Evolutionary conservation across 2,888 invertebrate genomes (phyloP), one percentile per base, ranked within the genome.

Genomic region (Drosophila subsilvestris): DNA sequence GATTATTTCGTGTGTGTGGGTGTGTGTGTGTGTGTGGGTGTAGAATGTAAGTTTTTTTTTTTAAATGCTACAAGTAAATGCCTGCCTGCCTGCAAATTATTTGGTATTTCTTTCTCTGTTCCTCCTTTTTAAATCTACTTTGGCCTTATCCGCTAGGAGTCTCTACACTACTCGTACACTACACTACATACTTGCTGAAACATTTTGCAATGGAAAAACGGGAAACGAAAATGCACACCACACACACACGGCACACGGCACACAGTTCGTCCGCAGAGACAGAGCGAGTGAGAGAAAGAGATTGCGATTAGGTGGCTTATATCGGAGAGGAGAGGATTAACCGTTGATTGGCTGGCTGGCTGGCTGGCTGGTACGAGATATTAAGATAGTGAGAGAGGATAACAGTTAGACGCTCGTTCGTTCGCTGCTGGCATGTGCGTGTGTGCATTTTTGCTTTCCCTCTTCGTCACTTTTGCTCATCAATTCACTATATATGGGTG

Each of bases 41-140:
- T 65, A 45, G 44, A 73, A 61, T 78, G 37, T 37, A 37, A n/a
- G 14, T 37, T 27, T 3, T 25, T 20, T 1, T 5, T 37, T 37
- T 68, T 83, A 70, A 82, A 74, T 78, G 75, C 84, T 80, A 78
- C 72, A 80, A 80, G 84, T 88, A 72, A 74, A 79, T 85, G 79
- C 76, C 88, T 76, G 77, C 83, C 59, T 50, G 45, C 27, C 49
- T 70, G 32, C 32, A 50, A 50, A 47, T 57, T 62, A 54, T 81
- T 78, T 79, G 71, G 72, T 73, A 75, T 72, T 60, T 70, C 43
- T 59, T 51, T 55, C 14, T 9, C 37, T 5, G 20, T n/a, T 9
- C 22, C 43, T 20, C 32, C 42, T 32, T 50, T 74, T 82, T 80
- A 86, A 88, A 83, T 69, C 84, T 83, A 83, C 83, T 88, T 83